Conservation (phyloP, 2,888 invertebrate genomes). For the Orchesellides sinensis region DNA sequence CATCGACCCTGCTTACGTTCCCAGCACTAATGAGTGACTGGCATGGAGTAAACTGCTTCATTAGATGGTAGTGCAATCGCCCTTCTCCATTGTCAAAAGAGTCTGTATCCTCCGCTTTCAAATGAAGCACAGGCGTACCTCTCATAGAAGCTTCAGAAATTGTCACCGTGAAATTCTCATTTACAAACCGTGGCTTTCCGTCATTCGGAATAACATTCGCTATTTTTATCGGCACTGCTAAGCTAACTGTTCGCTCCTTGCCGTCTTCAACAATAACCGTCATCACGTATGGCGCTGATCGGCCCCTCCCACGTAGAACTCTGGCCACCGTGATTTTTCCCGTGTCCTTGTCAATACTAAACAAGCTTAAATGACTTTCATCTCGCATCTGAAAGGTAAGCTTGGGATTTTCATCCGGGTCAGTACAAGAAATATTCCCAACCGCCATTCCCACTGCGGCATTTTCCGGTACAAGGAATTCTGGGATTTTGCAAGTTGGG, state of each 20-base stretch:
- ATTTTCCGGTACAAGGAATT: constrained; percentile 88
- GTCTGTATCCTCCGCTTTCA: constrained; percentile 72
- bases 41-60: constrained; percentile 73
- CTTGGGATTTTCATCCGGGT: constrained; percentile 82
- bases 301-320: constrained; percentile 70
- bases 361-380: constrained; percentile 68
- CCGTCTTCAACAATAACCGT: constrained; percentile 71
- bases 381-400: constrained; percentile 67
- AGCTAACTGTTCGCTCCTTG: constrained; percentile 69
- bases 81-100: constrained; percentile 74
- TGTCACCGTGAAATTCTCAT: constrained; percentile 74
- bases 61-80: constrained; percentile 65
- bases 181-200: constrained; percentile 75
- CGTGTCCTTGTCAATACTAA: constrained; percentile 67
- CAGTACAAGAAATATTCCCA: constrained; percentile 84
- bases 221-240: constrained; percentile 69
- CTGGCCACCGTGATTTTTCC: constrained; percentile 69
- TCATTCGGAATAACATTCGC: constrained; percentile 75
- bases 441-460: constrained; percentile 83
- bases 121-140: constrained; percentile 70
- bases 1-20: constrained; percentile 64
- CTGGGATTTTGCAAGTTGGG: constrained; percentile 83
- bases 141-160: constrained; percentile 75
- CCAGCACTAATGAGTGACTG: constrained; percentile 58
- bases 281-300: constrained; percentile 69